Evolutionary conservation across 2,888 invertebrate species (phyloP), one percentile per base, ranked within the genome.

Genomic region (Eurois occulta): DNA sequence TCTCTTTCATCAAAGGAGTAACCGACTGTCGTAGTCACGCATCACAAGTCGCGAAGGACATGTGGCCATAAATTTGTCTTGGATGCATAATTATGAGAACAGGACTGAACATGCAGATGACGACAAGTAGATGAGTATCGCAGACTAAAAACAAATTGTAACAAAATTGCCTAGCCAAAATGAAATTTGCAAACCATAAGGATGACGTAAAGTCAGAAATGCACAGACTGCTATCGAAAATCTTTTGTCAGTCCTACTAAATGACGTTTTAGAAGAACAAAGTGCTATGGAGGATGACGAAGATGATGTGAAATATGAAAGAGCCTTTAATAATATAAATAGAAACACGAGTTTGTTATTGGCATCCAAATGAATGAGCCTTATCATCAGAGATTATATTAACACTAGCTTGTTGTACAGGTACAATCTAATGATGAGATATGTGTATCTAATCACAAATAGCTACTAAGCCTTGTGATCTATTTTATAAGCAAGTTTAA

Each of bases 371-470:
- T 52, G 10, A 66, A 81, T 75, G 35, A 85, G 16, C n/a, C 43
- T 68, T 72, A 64, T 58, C 52, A 64, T 60, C 7, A 24, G 35
- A 60, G 76, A 70, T 64, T n/a, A 35, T 1, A n/a, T n/a, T n/a
- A 46, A 55, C n/a, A 52, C 24, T 71, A 52, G 10, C 43, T 70
- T 52, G 43, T 48, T 38, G 41, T 55, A 78, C 43, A 68, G 32
- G 52, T 70, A 75, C 43, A 69, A 75, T 68, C 38, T 60, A 62
- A 81, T 69, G 5, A 68, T 60, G 28, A 65, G 75, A 85, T 85
- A 74, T 2, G 16, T 46, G 1, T 68, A 75, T 85, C 75, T 85
- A 70, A 85, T 85, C 82, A 5, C 18, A 65, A 83, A 46, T 60
- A 55, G 24, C 46, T 41, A 38, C 18, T 80, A 64, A 80, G 48